A percentile compares a stretch with the other conserved stretches of the same genome.
Conservation (phyloP, 2,888 invertebrate species). For the Eilema griseolum region DNA sequence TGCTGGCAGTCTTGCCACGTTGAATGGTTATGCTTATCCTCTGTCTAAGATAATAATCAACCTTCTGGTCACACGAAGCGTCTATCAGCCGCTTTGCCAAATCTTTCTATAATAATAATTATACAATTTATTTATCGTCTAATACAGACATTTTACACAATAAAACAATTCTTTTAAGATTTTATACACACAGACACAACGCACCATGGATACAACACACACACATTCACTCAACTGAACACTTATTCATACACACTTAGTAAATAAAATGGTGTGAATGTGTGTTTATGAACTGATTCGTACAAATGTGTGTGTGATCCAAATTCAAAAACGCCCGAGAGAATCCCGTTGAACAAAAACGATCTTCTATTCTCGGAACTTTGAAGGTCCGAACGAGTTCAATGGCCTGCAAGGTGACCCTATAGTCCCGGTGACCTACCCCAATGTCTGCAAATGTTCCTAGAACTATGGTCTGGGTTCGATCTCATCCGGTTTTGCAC, state of each 20-base stretch:
- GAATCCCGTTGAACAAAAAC: conserved; percentile 34
- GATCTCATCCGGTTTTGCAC: conserved; percentile 49
- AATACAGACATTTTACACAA: too few species aligned
- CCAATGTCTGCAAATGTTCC: conserved; percentile 69
- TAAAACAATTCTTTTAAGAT: not conserved
- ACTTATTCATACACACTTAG: not conserved
- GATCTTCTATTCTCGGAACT: conserved; percentile 34
- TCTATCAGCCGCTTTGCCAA: too few species aligned
- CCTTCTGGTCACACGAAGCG: too few species aligned
- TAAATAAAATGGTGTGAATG: not conserved
- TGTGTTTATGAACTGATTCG: not conserved
- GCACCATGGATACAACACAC: not conserved
- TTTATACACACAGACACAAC: not conserved
- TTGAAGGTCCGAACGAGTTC: conserved; percentile 59
- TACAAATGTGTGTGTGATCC: not conserved
- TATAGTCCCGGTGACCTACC: conserved; percentile 79
- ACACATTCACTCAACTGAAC: not conserved
- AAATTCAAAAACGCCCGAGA: conserved; percentile 25
- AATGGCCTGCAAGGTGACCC: conserved; percentile 78
- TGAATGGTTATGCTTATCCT: too few species aligned
- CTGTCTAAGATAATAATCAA: too few species aligned
- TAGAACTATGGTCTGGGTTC: conserved; percentile 68
- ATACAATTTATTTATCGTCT: too few species aligned
- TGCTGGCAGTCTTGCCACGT: too few species aligned
- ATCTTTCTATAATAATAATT: too few species aligned